These are phyloP conservation scores for Sminthurides aquaticus DNA, from an alignment of 2,888 invertebrate species.

Conservation along the genomic window DNA sequence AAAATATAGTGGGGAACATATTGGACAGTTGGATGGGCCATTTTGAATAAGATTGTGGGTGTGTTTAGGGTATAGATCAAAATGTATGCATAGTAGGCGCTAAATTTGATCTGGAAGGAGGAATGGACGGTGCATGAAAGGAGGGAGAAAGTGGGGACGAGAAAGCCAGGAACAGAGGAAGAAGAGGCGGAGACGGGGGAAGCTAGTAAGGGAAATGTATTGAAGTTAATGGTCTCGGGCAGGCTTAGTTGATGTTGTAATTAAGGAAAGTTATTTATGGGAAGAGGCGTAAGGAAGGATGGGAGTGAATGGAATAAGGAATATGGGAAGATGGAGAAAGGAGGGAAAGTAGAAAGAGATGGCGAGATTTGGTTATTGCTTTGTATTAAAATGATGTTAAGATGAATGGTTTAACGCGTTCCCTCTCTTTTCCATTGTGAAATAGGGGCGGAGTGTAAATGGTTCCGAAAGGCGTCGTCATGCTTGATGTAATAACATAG, in stretches of 20 bases:
- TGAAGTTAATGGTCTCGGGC: background rate
- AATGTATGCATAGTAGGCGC: background rate
- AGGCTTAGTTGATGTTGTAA: background rate
- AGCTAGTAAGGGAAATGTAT: too few relatives aligned
- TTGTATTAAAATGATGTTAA: background rate
- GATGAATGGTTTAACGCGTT: background rate
- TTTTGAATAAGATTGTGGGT: background rate
- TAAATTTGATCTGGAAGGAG: background rate
- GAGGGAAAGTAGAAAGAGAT: background rate
- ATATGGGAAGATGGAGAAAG: background rate
- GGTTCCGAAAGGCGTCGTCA: background rate
- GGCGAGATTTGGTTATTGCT: background rate
- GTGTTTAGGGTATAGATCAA: background rate
- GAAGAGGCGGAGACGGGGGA: background rate
- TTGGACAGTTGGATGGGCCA: slow-evolving; percentile 13
- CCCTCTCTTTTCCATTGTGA: background rate
- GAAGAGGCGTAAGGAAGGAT: background rate
- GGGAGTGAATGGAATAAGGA: too few relatives aligned
- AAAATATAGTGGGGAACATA: slow-evolving; percentile 9
- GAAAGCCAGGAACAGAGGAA: too few relatives aligned
- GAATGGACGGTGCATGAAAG: background rate
- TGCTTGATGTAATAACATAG: background rate
- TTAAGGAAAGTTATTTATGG: background rate
- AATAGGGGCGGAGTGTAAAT: background rate
- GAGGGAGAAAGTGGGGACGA: background rate